Conservation (phyloP, 1,140 invertebrate species). For the Hylyphantes graminicola region DNA sequence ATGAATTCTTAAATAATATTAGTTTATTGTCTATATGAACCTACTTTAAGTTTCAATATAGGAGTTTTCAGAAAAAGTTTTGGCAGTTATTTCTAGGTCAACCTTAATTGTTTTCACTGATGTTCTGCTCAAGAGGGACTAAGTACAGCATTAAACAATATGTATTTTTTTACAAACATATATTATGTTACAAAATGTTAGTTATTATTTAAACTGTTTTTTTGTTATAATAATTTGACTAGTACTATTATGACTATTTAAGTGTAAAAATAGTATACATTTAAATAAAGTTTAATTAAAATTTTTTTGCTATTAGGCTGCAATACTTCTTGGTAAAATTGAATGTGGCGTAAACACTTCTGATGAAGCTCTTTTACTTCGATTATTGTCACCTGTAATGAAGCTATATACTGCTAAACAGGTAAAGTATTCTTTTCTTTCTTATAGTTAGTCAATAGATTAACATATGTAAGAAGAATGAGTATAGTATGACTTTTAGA, state of each 20-base stretch:
- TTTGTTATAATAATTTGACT: neutral
- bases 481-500: neutral
- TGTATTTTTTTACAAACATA: neutral
- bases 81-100: too few species aligned
- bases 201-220: too few species aligned
- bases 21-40: too few species aligned
- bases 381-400: conserved; percentile 72
- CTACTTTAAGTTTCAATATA: too few species aligned
- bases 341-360: conserved; percentile 68
- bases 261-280: neutral
- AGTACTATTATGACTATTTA: neutral
- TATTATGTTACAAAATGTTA: too few species aligned
- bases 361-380: conserved; percentile 68
- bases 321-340: conserved; percentile 65
- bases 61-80: too few species aligned
- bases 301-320: conserved; percentile 19
- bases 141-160: neutral
- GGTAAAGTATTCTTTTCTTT: conserved; percentile 31
- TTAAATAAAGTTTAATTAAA: neutral
- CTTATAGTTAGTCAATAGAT: too few species aligned
- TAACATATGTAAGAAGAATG: neutral
- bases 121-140: too few species aligned
- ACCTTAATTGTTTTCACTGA: too few species aligned
- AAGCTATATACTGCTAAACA: conserved; percentile 75
- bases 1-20: too few species aligned